Base-by-base conservation (phyloP, 2,888 invertebrate genomes). In the Agrotis clavis region DNA sequence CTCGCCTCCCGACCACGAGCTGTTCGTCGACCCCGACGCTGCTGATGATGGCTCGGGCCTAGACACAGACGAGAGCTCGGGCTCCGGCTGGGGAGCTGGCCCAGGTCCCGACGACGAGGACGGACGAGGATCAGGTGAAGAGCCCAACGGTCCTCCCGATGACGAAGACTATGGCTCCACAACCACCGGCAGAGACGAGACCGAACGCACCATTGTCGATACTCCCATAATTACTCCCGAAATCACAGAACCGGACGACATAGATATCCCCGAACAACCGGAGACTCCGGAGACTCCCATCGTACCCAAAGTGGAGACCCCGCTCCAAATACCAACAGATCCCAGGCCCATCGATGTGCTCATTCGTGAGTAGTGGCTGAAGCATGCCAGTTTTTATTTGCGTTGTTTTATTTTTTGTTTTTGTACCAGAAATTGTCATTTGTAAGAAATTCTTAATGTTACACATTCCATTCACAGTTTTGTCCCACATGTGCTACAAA, bases 31-130 rank as follows among this genome's bases (percentile, higher is more conserved):
- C 95, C 97, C 98, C 91, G 98, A 98, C 95, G 98, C 98, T 94
- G 81, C 88, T 67, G 90, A 90, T 79, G 98, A 98, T 89, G 97
- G 97, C 88, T 97, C 97, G 89, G 98, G 98, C 91, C 97, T 98
- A 96, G 97, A 97, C 91, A 92, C 97, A 93, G 98, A 98, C 95
- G 98, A 98, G 96, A 98, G 98, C 90, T 98, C 98, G 90, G 98
- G 98, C 88, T 98, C 98, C 92, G 98, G 98, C 83, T 97, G 97
- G 96, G 98, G 96, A 83, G 93, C 95, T 75, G 96, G 98, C 75
- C 94, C 95, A 71, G 95, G 98, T 83, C 98, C 98, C 81, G 98
- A 98, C 96, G 98, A 98, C 97, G 98, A 98, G 91, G 98, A 95
- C 94, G 93, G 90, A 81, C 93, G 94, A 82, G 95, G 95, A 86